Evolutionary conservation across 92 coral and sea anemone species (phyloP).

Genomic region (Hydrozoanthus gracilis): DNA sequence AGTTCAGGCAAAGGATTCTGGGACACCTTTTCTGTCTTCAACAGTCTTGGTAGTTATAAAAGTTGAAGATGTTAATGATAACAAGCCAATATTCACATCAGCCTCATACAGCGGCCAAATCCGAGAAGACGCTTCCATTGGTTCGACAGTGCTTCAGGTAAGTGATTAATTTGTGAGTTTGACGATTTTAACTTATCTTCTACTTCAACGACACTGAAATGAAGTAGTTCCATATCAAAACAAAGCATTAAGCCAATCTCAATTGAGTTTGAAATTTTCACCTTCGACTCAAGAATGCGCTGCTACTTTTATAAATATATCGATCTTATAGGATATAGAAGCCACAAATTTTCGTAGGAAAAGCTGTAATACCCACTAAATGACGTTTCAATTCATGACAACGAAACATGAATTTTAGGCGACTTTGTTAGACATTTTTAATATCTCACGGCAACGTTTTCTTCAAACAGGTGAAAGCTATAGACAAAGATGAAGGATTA

Average conservation of each 20-base stretch:
- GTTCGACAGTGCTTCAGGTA: slow-evolving; percentile 85
- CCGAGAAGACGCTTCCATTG: slow-evolving; percentile 76
- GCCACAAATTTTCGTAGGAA: too few species aligned
- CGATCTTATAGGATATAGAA: too few species aligned
- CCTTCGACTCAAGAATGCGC: too few species aligned
- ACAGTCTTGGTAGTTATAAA: slow-evolving; percentile 70
- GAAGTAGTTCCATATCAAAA: not conserved
- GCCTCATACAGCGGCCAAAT: slow-evolving; percentile 57
- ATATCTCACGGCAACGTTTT: not conserved
- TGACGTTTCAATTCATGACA: too few species aligned
- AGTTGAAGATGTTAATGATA: slow-evolving; percentile 86
- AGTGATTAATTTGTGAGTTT: not conserved
- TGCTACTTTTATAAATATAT: too few species aligned
- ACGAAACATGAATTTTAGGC: too few species aligned
- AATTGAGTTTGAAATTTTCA: too few species aligned
- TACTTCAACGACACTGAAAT: not conserved
- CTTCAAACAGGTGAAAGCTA: slow-evolving; percentile 78
- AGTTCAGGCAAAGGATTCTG: slow-evolving; percentile 77
- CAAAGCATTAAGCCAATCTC: too few species aligned
- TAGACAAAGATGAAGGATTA: slow-evolving; percentile 78
- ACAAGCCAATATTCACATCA: slow-evolving; percentile 72
- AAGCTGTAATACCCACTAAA: too few species aligned
- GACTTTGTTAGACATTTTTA: not conserved
- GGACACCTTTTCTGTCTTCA: slow-evolving; percentile 57
- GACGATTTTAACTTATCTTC: not conserved